These are phyloP conservation scores for Spodoptera litura DNA, from an alignment of 1,140 invertebrate genomes.

Conservation along the genomic window DNA sequence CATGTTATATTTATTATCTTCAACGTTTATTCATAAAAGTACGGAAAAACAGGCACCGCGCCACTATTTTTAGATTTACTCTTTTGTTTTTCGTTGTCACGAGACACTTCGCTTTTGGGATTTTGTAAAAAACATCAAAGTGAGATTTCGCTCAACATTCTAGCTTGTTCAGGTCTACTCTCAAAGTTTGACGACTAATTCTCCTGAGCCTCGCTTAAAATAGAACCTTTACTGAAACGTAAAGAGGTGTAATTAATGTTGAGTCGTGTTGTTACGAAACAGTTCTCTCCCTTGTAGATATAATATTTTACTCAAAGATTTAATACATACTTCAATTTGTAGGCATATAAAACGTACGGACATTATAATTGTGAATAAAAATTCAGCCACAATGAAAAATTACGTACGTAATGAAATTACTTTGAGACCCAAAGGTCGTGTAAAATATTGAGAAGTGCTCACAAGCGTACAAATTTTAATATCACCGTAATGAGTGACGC, in stretches of 20 bases:
- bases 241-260: conserved; percentile 32
- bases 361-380: neutral
- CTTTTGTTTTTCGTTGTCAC: neutral
- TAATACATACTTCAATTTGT: neutral
- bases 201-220: neutral
- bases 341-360: neutral
- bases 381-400: conserved; percentile 16
- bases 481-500: conserved; percentile 16
- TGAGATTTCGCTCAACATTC: neutral
- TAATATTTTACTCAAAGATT: neutral
- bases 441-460: conserved; percentile 17
- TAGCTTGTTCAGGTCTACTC: conserved; percentile 18
- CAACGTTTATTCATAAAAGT: neutral
- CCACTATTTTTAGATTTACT: neutral
- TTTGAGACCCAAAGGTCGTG: conserved; percentile 29
- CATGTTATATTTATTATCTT: too few relatives aligned
- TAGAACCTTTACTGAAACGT: conserved; percentile 7
- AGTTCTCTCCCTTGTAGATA: neutral
- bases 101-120: neutral
- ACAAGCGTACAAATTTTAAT: conserved; percentile 38
- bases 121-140: conserved; percentile 13
- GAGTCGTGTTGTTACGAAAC: conserved; percentile 10
- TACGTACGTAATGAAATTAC: conserved; percentile 25
- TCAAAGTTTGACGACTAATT: conserved; percentile 11
- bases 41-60: neutral